A percentile compares a stretch with the other conserved stretches of the same genome.
These are phyloP conservation scores for Chaetodon auriga DNA, from an alignment of 2,113 vertebrate species.

Conservation along the genomic window DNA sequence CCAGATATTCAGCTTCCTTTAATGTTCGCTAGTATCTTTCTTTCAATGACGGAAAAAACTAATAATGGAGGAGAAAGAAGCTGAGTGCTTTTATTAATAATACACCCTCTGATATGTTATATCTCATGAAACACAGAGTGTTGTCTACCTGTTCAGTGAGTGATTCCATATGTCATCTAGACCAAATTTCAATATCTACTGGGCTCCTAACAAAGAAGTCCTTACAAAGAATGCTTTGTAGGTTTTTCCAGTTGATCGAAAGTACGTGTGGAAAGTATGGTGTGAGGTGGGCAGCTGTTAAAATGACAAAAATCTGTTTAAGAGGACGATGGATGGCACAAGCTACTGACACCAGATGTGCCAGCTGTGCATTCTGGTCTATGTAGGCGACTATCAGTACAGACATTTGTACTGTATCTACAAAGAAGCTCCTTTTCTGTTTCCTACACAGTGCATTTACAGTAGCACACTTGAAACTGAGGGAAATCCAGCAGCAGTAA, in stretches of 20 bases:
- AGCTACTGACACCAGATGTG: not conserved
- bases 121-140: not conserved
- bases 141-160: not conserved
- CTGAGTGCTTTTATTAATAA: not conserved
- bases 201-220: not conserved
- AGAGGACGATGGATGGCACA: not conserved
- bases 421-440: not conserved
- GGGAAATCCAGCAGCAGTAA: not conserved
- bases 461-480: not conserved
- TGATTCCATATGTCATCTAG: not conserved
- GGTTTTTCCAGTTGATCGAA: not conserved
- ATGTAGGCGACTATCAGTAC: not conserved
- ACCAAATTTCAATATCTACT: not conserved
- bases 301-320: conserved; percentile 14
- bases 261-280: not conserved
- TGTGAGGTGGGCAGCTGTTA: not conserved
- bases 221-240: not conserved
- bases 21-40: not conserved
- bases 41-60: not conserved
- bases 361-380: not conserved
- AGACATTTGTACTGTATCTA: not conserved
- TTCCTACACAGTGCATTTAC: not conserved
- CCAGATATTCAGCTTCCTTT: not conserved
- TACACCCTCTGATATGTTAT: not conserved
- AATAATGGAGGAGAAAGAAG: not conserved